Percentiles rank a stretch among this genome's conserved stretches.
phyloP scores from a whole-genome alignment of 2,888 invertebrate genomes.

The Spilosoma lubricipeda region DNA sequence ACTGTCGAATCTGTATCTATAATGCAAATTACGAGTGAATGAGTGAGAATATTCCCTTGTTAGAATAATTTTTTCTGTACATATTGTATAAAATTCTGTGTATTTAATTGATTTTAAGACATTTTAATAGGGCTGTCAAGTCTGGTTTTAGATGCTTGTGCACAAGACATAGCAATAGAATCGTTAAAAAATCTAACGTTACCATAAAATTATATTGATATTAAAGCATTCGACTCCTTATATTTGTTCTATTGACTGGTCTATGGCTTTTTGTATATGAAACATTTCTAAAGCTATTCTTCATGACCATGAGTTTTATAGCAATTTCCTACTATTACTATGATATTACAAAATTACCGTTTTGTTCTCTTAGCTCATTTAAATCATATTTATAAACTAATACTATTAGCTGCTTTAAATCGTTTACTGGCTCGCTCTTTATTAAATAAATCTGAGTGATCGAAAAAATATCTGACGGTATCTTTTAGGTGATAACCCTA shows the following conservation, averaged over 20 bases:
- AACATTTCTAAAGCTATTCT: not conserved
- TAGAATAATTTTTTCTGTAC: not conserved
- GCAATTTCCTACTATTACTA: too few species aligned
- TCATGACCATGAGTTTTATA: not conserved
- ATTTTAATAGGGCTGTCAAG: slow-evolving; percentile 1
- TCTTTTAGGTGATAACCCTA: slow-evolving; percentile 1
- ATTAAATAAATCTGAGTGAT: not conserved
- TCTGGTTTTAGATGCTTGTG: not conserved
- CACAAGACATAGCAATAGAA: not conserved
- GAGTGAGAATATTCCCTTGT: slow-evolving; percentile 7
- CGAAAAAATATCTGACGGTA: not conserved
- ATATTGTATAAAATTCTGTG: slow-evolving; percentile 1
- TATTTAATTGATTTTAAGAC: slow-evolving; percentile 21
- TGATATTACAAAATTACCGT: too few species aligned
- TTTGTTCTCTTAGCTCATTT: too few species aligned
- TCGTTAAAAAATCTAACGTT: not conserved
- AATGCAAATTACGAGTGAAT: slow-evolving; percentile 18
- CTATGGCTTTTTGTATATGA: not conserved
- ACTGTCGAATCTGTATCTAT: not conserved
- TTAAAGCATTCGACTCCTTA: not conserved
- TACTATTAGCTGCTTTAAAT: too few species aligned
- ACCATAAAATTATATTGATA: not conserved
- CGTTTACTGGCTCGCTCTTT: too few species aligned
- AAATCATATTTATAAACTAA: too few species aligned
- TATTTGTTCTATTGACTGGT: too few species aligned